Conservation (phyloP, 2,113 vertebrate genomes). For the Aplodontia rufa region DNA sequence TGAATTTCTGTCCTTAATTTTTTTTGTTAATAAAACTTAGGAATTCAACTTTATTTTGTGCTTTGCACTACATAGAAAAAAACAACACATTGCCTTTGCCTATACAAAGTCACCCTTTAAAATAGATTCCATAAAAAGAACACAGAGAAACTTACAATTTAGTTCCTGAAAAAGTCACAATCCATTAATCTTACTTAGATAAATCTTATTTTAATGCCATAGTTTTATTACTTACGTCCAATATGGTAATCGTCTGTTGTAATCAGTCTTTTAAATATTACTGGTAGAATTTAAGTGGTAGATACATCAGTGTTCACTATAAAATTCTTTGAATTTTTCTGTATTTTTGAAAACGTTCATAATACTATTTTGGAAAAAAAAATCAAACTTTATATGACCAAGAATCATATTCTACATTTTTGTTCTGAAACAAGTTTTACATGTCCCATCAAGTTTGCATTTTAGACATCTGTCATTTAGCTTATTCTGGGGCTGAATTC, state of each 20-base stretch:
- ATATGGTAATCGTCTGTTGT: neutral
- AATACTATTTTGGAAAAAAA: neutral
- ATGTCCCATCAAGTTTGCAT: neutral
- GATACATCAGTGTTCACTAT: neutral
- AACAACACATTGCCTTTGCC: neutral
- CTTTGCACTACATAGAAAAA: neutral
- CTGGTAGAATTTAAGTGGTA: neutral
- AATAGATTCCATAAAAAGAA: neutral
- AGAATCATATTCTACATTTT: neutral
- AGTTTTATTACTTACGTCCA: neutral
- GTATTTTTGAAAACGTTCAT: neutral
- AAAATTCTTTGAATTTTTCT: neutral
- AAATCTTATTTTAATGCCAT: neutral
- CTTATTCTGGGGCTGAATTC: neutral
- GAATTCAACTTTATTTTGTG: neutral
- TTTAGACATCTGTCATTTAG: neutral
- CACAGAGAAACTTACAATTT: neutral
- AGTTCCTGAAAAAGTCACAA: neutral
- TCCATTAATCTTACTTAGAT: neutral
- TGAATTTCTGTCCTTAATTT: conserved; percentile 22
- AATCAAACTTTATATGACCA: neutral
- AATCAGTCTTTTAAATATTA: neutral
- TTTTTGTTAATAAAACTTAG: neutral
- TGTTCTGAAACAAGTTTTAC: neutral
- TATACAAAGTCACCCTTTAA: neutral